Conservation (phyloP, 2,888 invertebrate species). For the Calameuta idolon region DNA sequence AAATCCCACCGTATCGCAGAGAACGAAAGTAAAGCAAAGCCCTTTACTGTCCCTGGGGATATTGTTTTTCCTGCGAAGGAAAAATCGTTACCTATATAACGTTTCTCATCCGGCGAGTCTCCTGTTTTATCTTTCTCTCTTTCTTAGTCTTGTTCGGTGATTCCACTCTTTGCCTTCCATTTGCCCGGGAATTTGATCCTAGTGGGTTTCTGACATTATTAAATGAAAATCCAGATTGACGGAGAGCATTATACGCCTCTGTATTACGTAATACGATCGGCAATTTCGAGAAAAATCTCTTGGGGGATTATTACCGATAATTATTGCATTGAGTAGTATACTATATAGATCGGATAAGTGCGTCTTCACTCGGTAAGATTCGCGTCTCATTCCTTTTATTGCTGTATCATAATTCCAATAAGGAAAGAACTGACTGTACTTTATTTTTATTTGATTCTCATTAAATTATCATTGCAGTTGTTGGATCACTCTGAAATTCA, state of each 20-base stretch:
- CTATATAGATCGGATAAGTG: background rate
- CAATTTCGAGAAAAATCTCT: slow-evolving; percentile 34
- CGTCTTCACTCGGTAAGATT: background rate
- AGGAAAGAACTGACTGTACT: background rate
- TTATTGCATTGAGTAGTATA: background rate
- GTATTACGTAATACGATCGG: slow-evolving; percentile 48
- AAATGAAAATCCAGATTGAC: background rate
- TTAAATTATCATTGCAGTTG: background rate
- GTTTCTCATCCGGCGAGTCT: background rate
- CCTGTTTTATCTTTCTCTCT: background rate
- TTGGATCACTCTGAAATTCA: background rate
- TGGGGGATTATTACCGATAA: slow-evolving; percentile 15
- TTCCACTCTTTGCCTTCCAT: background rate
- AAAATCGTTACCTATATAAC: background rate
- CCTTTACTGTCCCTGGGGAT: background rate
- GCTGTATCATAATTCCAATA: background rate
- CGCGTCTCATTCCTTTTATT: background rate
- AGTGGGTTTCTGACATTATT: background rate
- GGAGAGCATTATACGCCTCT: slow-evolving; percentile 34
- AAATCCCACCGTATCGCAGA: background rate
- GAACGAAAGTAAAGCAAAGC: background rate
- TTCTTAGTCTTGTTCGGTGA: background rate
- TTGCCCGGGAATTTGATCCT: background rate
- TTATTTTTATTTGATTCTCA: background rate
- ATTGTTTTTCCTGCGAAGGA: background rate